Evolutionary conservation across 2,113 vertebrate species (phyloP), one percentile per base, ranked within the genome.

Genomic region (Notothenia rossii): DNA sequence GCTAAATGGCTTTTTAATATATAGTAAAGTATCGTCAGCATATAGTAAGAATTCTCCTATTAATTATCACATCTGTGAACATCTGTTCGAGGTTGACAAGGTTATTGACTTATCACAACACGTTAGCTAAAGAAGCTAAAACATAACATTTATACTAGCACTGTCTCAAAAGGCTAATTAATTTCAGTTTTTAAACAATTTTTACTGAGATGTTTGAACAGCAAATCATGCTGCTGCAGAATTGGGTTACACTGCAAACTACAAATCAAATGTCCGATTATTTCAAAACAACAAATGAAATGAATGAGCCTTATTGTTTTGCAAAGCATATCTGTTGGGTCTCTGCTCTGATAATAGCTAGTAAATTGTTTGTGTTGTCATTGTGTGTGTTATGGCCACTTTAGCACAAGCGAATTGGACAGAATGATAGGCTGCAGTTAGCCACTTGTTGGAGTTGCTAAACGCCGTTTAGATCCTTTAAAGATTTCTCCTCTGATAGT

Each of bases 401-500:
- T 12, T 2, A 72, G 17, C 55, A 14, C 12, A 14, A 33, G 11
- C 29, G 40, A 5, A 25, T 12, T 9, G 55, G 43, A 72, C 70
- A 4, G 58, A 0, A 10, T 8, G 60, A 72, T 46, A 45, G 3
- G n/a, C 15, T 22, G 33, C 12, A 8, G 5, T 46, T 1, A 25
- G 48, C 58, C 40, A 13, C 48, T 40, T 29, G 29, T 29, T 29
- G 29, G 29, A 29, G 29, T 29, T 29, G 29, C 29, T 29, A 29
- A 29, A 29, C 29, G 3, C 29, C 29, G 4, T 29, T 20, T 14
- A 55, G 14, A n/a, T 29, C 59, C 51, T 29, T 29, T 29, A 29
- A 29, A 66, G 4, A 48, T 22, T 53, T 29, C 43, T 81, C 49
- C 67, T 73, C 74, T 69, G 78, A 81, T 59, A 72, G 83, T 81